These are phyloP conservation scores for Stegodyphus mimosarum DNA, from an alignment of 1,140 invertebrate species.

Conservation along the genomic window DNA sequence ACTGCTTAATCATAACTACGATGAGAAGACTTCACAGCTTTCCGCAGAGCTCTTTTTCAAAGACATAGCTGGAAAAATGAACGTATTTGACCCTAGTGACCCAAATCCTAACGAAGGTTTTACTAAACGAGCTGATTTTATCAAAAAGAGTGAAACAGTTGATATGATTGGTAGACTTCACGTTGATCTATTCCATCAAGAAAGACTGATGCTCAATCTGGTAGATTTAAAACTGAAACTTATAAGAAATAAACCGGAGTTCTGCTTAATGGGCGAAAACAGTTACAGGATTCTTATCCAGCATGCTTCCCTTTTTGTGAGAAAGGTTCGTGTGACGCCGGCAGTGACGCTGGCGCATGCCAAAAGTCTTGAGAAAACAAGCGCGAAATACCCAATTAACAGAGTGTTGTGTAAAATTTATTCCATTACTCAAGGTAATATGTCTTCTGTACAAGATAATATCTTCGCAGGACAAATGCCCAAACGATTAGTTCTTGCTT, in stretches of 20 bases:
- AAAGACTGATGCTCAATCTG: background rate
- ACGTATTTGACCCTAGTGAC: background rate
- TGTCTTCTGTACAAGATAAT: constrained; percentile 22
- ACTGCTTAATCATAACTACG: background rate
- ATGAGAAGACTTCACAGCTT: background rate
- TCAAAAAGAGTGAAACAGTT: background rate
- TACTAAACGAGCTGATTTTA: background rate
- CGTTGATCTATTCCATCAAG: background rate
- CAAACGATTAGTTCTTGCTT: constrained; percentile 5
- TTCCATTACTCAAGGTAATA: constrained; percentile 4
- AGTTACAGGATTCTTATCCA: background rate
- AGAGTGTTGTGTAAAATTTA: background rate
- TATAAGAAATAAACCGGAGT: background rate
- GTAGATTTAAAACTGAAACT: constrained; percentile 1
- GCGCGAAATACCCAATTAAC: constrained; percentile 9
- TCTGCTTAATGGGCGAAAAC: constrained; percentile 7
- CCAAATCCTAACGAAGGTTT: background rate
- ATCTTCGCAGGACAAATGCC: constrained; percentile 16
- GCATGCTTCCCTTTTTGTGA: constrained; percentile 1
- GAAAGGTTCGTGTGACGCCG: background rate
- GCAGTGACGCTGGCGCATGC: background rate
- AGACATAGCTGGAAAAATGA: background rate
- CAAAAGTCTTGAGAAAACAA: constrained; percentile 8
- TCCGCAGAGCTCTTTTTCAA: background rate
- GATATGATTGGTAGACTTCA: background rate